Conservation (phyloP, 2,113 vertebrate genomes). For the Anarhynchus alexandrinus region DNA sequence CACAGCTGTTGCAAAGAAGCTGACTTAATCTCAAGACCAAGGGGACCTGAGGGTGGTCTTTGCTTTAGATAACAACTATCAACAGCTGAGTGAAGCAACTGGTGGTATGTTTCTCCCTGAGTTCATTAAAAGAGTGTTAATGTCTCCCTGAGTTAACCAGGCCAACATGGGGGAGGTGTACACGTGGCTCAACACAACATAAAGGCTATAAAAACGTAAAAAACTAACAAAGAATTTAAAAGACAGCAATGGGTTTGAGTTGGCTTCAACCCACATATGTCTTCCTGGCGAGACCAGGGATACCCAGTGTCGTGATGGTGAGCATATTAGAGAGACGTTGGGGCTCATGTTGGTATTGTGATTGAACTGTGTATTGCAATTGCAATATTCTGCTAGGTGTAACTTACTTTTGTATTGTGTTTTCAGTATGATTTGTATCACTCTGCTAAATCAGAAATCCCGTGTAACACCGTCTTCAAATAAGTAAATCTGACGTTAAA, state of each 20-base stretch:
- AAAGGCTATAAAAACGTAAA: neutral
- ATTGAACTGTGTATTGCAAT: neutral
- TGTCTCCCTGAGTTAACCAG: neutral
- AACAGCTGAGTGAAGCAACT: neutral
- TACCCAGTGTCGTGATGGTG: neutral
- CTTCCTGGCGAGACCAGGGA: rapidly evolving
- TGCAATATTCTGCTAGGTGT: neutral
- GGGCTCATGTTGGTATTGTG: neutral
- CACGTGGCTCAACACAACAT: neutral
- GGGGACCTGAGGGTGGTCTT: neutral
- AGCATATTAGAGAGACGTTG: neutral
- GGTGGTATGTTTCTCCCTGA: neutral
- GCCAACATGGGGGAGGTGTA: neutral
- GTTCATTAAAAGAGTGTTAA: neutral
- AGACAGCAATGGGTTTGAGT: neutral
- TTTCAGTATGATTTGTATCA: neutral
- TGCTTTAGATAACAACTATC: neutral
- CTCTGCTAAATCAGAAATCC: neutral
- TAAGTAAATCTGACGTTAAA: neutral
- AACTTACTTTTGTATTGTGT: neutral
- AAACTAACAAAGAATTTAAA: neutral
- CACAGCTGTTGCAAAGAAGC: neutral
- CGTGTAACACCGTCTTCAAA: neutral
- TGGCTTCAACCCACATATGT: neutral
- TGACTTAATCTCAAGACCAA: neutral